Conservation (phyloP, 92 coral and sea anemone genomes). For the Diadumene lineata region DNA sequence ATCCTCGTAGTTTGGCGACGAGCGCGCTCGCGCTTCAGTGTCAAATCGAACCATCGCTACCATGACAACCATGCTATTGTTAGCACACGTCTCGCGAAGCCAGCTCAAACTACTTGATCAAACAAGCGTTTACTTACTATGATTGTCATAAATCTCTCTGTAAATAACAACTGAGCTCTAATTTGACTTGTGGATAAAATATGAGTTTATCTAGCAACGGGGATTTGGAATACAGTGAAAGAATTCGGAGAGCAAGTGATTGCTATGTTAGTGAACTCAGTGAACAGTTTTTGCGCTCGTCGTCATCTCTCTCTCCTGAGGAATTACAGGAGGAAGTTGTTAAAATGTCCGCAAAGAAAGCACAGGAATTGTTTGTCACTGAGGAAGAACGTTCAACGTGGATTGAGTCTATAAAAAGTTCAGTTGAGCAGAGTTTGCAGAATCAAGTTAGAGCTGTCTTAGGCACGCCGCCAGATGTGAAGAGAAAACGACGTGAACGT, state of each 20-base stretch:
- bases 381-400: constrained; percentile 76
- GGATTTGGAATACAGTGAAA: constrained; percentile 38
- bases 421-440: constrained; percentile 90
- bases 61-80: constrained; percentile 18
- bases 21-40: constrained; percentile 17
- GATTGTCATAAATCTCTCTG: constrained; percentile 34
- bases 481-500: constrained; percentile 59
- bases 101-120: constrained; percentile 1
- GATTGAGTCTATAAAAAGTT: constrained; percentile 73
- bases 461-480: constrained; percentile 86
- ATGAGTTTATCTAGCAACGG: constrained; percentile 23
- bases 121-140: not conserved
- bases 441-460: constrained; percentile 79
- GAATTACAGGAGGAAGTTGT: constrained; percentile 55
- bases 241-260: constrained; percentile 22
- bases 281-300: constrained; percentile 19
- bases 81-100: not conserved
- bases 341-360: constrained; percentile 83
- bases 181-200: constrained; percentile 7
- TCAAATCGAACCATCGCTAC: not conserved
- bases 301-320: constrained; percentile 27
- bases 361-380: constrained; percentile 64
- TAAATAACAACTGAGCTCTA: constrained; percentile 22
- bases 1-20: not conserved
- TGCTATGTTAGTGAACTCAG: constrained; percentile 10